These are phyloP conservation scores for Microctonus aethiopoides DNA, from an alignment of 2,888 invertebrate species.

Conservation along the genomic window DNA sequence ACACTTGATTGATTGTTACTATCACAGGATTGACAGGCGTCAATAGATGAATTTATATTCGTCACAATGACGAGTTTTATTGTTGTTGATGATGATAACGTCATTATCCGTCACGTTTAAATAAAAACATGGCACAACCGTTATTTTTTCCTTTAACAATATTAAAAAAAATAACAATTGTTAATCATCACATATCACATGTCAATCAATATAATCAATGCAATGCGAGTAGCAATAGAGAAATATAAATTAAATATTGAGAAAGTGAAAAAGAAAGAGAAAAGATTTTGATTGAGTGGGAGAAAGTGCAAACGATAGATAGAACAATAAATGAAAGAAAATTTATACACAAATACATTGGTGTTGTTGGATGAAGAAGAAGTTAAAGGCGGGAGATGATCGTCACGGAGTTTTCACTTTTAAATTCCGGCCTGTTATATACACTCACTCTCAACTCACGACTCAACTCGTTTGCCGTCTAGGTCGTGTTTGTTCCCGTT, in stretches of 20 bases:
- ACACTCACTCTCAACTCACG: conserved; percentile 47
- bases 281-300: no score
- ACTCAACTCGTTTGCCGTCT: conserved; percentile 48
- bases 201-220: no score
- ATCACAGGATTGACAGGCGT: conserved; percentile 12
- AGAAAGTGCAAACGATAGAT: no score
- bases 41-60: neutral
- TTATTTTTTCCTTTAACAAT: no score
- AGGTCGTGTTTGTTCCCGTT: conserved; percentile 58
- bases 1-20: neutral
- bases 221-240: no score
- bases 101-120: neutral
- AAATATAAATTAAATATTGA: neutral
- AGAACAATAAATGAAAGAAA: no score
- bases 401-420: conserved; percentile 60
- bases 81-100: neutral
- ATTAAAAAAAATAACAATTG: no score
- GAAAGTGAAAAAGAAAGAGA: conserved; percentile 10
- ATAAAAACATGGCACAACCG: no score
- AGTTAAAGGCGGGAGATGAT: conserved; percentile 40
- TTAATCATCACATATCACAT: no score
- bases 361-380: conserved; percentile 16
- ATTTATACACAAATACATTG: no score
- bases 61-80: neutral
- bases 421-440: conserved; percentile 51